Evolutionary conservation across 1,140 invertebrate species (phyloP).

Genomic region (Heterodera carotae): DNA sequence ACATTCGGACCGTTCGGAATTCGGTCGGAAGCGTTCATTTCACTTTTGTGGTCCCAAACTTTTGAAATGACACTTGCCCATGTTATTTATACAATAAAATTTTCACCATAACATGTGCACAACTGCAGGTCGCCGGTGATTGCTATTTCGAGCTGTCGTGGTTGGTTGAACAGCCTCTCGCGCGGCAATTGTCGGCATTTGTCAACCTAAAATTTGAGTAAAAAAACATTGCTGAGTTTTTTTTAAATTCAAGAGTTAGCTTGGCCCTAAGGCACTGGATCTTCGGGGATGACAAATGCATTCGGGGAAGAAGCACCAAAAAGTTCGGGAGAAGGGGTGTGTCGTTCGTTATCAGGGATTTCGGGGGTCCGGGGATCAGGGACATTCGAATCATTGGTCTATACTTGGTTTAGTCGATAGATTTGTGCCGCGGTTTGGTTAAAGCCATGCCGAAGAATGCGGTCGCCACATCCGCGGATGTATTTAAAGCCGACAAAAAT

Average conservation of each 20-base stretch:
- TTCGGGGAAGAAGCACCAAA: too few species aligned
- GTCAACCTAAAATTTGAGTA: constrained; percentile 47
- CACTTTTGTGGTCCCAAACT: too few species aligned
- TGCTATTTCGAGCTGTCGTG: constrained; percentile 35
- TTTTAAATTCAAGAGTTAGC: too few species aligned
- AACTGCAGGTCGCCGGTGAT: constrained; percentile 49
- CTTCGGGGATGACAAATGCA: too few species aligned
- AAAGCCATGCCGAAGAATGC: constrained; percentile 58
- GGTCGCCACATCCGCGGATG: constrained; percentile 58
- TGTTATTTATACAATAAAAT: constrained; percentile 14
- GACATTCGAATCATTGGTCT: too few species aligned
- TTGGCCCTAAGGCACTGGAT: too few species aligned
- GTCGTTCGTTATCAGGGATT: not conserved
- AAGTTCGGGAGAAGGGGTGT: not conserved
- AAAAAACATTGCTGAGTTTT: constrained; percentile 18
- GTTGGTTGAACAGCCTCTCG: constrained; percentile 54
- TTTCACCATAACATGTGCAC: constrained; percentile 38
- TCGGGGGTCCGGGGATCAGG: too few species aligned
- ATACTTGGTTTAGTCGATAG: constrained; percentile 59
- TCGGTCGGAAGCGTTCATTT: too few species aligned
- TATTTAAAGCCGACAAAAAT: constrained; percentile 64
- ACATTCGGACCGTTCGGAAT: too few species aligned
- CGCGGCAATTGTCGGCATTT: constrained; percentile 56
- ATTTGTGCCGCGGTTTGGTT: constrained; percentile 60
- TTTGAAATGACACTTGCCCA: too few species aligned